Evolutionary conservation across 2,888 invertebrate genomes (phyloP), one percentile per base, ranked within the genome.

Genomic region (Anarsia innoxiella): DNA sequence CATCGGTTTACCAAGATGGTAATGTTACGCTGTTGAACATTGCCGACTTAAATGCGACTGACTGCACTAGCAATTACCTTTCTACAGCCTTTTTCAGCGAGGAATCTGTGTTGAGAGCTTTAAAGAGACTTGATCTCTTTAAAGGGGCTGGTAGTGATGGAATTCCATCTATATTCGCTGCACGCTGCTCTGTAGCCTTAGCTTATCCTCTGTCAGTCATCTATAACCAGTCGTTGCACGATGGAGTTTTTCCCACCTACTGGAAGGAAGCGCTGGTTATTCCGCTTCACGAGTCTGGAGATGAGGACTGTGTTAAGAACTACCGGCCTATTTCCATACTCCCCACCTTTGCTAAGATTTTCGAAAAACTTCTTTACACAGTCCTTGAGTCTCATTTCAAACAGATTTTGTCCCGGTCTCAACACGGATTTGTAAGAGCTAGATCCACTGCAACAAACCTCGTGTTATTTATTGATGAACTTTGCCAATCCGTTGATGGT

Each of bases 401-500:
- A n/a, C 25, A 25, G 5, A n/a, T 25, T 4, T n/a, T 25, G n/a
- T 25, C 25, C 2, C 27, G 12, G 2, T n/a, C 3, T 12, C 27
- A 27, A 9, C 27, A 27, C 9, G 27, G 69, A 64, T 34, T 87
- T 87, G 13, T 27, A 2, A 27, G 12, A 9, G 27, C 27, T 12
- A 27, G 27, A 27, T 27, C 27, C 3, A 27, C 27, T 8, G 12
- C 27, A 8, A 27, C 27, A 4, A 27, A 27, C 5, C n/a, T 27
- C 2, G 2, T 27, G 3, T 3, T 4, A 3, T 27, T 27, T 27
- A 27, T 27, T 27, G 27, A 27, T 11, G 12, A 27, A 11, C 12
- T 27, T 3, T 27, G 27, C 25, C 5, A n/a, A 3, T n/a, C n/a
- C 2, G 25, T 25, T 5, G 25, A 25, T n/a, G 5, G 8, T 9